Evolutionary conservation across 2,797 vertebrate genomes (phyloP).

Genomic region (Alectoris magna): DNA sequence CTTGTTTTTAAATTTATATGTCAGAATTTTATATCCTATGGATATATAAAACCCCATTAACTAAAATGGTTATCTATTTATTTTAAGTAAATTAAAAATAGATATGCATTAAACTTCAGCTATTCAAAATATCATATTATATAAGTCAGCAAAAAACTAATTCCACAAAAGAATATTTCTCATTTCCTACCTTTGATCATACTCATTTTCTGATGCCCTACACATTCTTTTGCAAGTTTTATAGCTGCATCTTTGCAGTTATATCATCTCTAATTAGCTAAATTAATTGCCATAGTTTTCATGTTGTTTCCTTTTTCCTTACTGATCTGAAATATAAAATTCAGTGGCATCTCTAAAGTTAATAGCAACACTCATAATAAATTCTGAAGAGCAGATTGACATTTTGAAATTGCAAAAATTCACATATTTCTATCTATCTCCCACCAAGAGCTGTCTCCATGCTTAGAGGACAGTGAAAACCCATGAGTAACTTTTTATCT

Average conservation of each 20-base stretch:
- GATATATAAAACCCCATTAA: neutral
- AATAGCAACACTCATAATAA: neutral
- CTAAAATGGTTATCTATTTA: neutral
- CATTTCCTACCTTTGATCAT: neutral
- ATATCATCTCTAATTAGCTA: neutral
- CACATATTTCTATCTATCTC: neutral
- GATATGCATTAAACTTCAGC: neutral
- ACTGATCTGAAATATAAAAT: neutral
- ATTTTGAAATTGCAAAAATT: neutral
- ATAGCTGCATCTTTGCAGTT: neutral
- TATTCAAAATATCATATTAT: neutral
- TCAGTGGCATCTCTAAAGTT: neutral
- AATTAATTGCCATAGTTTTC: neutral
- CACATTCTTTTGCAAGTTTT: neutral
- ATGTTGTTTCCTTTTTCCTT: neutral
- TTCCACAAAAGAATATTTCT: neutral
- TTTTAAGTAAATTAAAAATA: neutral
- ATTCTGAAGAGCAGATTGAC: neutral
- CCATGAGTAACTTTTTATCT: neutral
- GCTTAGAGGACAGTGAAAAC: neutral
- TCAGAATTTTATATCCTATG: neutral
- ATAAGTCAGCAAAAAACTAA: neutral
- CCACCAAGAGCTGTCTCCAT: neutral
- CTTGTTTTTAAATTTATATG: neutral
- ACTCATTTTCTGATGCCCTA: neutral